Evolutionary conservation across 2,113 vertebrate genomes (phyloP).

Genomic region (Elachura formosa): DNA sequence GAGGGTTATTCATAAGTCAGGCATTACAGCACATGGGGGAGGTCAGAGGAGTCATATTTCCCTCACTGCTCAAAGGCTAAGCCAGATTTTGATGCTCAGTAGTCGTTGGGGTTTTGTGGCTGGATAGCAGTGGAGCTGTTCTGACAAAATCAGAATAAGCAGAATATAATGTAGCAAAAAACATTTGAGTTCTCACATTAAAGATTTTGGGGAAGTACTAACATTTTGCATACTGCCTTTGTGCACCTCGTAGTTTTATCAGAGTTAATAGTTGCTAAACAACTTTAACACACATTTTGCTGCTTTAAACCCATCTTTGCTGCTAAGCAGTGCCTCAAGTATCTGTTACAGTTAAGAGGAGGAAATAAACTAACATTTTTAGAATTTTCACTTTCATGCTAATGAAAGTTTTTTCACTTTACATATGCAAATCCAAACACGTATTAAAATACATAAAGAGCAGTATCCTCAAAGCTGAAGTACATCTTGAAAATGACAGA

Average conservation of each 20-base stretch:
- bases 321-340: background rate
- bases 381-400: background rate
- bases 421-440: background rate
- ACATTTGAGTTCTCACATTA: background rate
- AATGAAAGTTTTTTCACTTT: background rate
- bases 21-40: fast-evolving
- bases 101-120: background rate
- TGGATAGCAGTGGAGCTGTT: background rate
- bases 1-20: background rate
- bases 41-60: background rate
- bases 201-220: background rate
- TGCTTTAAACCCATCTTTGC: background rate
- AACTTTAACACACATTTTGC: background rate
- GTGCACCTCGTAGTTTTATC: background rate
- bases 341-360: background rate
- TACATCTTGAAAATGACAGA: background rate
- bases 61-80: background rate
- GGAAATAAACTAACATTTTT: background rate
- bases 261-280: background rate
- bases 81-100: background rate
- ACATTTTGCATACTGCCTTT: background rate
- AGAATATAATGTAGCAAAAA: background rate
- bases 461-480: background rate
- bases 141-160: background rate
- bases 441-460: background rate